Percentiles rank a stretch among this genome's conserved stretches.
Evolutionary conservation across 2,113 vertebrate genomes (phyloP).

Genomic region (Eurypyga helias): DNA sequence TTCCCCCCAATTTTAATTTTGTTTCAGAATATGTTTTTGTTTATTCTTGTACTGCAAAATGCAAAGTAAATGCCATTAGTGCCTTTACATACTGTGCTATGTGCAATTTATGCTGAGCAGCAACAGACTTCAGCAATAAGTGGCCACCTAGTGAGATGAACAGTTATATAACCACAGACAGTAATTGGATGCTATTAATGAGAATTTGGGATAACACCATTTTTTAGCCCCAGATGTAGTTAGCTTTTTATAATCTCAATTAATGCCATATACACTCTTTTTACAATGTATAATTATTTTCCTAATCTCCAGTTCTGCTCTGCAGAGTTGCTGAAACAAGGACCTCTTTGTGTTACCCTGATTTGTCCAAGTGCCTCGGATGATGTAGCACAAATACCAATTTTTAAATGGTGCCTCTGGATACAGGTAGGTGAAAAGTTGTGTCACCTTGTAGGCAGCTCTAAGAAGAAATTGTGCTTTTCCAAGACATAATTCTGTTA

Average conservation of each 20-base stretch:
- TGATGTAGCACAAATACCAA: background rate
- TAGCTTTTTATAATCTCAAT: background rate
- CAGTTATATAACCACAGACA: conserved; percentile 37
- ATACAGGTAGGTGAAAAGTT: background rate
- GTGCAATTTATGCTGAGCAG: conserved; percentile 39
- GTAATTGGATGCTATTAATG: conserved; percentile 62
- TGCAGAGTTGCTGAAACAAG: background rate
- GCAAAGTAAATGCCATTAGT: conserved; percentile 31
- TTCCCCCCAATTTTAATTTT: background rate
- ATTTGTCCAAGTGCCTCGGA: background rate
- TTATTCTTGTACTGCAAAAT: conserved; percentile 25
- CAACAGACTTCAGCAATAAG: conserved; percentile 50
- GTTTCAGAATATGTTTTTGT: background rate
- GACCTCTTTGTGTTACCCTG: background rate
- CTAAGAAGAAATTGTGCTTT: background rate
- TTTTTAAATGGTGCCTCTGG: background rate
- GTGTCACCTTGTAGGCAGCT: background rate
- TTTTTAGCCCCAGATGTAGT: conserved; percentile 8
- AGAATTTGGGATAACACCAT: conserved; percentile 33
- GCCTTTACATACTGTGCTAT: background rate
- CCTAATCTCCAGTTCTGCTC: background rate
- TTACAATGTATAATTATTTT: conserved; percentile 16
- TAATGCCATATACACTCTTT: background rate
- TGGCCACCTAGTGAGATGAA: conserved; percentile 54
- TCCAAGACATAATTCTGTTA: background rate